Conservation (phyloP, 2,113 vertebrate genomes). For the Willisornis vidua region DNA sequence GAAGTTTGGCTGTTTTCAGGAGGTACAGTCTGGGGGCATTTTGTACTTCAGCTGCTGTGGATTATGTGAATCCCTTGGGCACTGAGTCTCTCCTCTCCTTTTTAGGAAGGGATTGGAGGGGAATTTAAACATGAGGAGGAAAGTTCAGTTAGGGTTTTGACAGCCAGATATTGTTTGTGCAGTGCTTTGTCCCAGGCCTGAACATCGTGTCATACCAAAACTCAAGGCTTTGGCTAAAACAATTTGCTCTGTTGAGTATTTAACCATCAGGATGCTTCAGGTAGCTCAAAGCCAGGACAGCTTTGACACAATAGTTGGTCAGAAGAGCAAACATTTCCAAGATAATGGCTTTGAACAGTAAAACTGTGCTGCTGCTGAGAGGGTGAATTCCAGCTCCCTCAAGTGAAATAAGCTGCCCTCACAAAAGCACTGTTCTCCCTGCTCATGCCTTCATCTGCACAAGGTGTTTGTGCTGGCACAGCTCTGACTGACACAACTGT, state of each 20-base stretch:
- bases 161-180: neutral
- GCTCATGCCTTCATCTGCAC: neutral
- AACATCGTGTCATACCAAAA: accelerated
- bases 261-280: neutral
- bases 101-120: neutral
- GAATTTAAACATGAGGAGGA: neutral
- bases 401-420: neutral
- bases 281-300: neutral
- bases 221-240: neutral
- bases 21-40: neutral
- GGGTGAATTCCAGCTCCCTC: neutral
- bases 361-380: neutral
- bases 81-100: neutral
- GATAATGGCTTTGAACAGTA: neutral
- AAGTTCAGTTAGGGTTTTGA: neutral
- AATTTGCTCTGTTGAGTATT: neutral
- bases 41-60: neutral
- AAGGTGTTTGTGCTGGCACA: neutral
- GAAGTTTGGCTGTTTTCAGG: neutral
- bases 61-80: neutral
- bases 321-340: neutral
- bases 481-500: neutral
- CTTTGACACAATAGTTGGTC: neutral
- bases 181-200: neutral
- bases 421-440: neutral